Evolutionary conservation across 1,140 invertebrate genomes (phyloP).

Genomic region (Orius insidiosus): DNA sequence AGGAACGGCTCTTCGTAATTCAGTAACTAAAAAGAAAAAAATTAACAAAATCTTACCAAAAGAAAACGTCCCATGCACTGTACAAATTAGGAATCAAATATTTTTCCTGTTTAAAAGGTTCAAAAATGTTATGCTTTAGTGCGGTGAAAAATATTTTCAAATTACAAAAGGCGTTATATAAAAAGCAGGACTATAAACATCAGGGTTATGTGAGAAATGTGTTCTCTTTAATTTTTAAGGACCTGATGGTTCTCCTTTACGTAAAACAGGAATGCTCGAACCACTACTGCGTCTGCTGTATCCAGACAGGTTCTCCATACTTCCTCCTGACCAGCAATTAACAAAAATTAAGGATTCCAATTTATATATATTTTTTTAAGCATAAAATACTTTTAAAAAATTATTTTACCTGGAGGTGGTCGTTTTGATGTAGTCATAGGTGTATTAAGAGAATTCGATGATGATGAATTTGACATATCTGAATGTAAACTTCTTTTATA

Average conservation of each 20-base stretch:
- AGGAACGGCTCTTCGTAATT: constrained; percentile 12
- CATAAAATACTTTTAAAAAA: too few species aligned
- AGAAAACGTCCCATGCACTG: too few species aligned
- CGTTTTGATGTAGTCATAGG: constrained; percentile 1
- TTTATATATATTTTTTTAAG: background rate
- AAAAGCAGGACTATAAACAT: background rate
- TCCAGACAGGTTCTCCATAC: constrained; percentile 13
- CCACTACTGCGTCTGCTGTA: constrained; percentile 6
- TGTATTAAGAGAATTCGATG: constrained; percentile 21
- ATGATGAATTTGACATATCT: constrained; percentile 17
- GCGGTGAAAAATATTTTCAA: too few species aligned
- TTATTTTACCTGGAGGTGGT: constrained; percentile 2
- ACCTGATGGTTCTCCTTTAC: constrained; percentile 14
- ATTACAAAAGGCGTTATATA: background rate
- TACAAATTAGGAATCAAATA: too few species aligned
- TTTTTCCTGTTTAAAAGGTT: too few species aligned
- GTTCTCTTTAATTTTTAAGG: background rate
- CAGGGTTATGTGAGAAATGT: constrained; percentile 3
- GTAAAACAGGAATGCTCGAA: constrained; percentile 13
- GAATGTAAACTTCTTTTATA: constrained; percentile 38
- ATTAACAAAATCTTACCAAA: too few species aligned
- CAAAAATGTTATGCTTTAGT: constrained; percentile 11
- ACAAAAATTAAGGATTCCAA: background rate
- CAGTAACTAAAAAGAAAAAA: too few species aligned
- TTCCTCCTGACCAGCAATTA: constrained; percentile 7